Evolutionary conservation across 2,888 invertebrate species (phyloP), one percentile per base, ranked within the genome.

Genomic region (Melieria omissa): DNA sequence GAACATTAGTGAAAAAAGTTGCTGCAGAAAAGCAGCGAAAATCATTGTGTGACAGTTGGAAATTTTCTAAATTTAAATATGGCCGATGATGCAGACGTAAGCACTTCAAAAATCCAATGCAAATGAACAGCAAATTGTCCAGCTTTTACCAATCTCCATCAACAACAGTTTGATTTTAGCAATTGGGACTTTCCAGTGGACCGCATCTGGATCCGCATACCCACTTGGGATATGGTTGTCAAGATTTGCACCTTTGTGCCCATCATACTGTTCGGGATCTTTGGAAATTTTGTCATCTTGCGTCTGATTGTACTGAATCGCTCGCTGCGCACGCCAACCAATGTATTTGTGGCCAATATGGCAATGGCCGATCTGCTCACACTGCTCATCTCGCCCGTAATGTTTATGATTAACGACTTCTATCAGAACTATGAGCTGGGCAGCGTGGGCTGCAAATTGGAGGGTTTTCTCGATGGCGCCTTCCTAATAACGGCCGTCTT

Each of bases 381-480:
- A 0, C 83, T 93, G 4, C 74, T 93, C 0, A 86, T 93, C 9
- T 93, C 93, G 68, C 93, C 95, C 0, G 92, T 92, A 90, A 91
- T 95, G 79, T 92, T 93, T 86, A 87, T 95, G 75, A 89, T 92
- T 12, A 88, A 91, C 58, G 93, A 95, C 83, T 91, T 94, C 79
- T 93, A 91, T 80, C 95, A 95, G 86, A 93, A 93, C 79, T 96
- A 91, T 84, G 89, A 92, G 75, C 86, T 95, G 72, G 93, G 92
- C 16, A 87, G 88, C 10, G 89, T 93, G 70, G 93, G 94, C 8
- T 96, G 95, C 83, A 90, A 91, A 77, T 89, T 92, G 78, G 95
- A 95, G 85, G 94, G 93, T 2, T 93, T 93, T 79, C 82, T 93
- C 49, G 93, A 94, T 88, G 94, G 92, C 60, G 88, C 92, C 0